A percentile compares a stretch with the other conserved stretches of the same genome.
These are phyloP conservation scores for Coptodon rendalli DNA, from an alignment of 2,113 vertebrate genomes.

Conservation along the genomic window DNA sequence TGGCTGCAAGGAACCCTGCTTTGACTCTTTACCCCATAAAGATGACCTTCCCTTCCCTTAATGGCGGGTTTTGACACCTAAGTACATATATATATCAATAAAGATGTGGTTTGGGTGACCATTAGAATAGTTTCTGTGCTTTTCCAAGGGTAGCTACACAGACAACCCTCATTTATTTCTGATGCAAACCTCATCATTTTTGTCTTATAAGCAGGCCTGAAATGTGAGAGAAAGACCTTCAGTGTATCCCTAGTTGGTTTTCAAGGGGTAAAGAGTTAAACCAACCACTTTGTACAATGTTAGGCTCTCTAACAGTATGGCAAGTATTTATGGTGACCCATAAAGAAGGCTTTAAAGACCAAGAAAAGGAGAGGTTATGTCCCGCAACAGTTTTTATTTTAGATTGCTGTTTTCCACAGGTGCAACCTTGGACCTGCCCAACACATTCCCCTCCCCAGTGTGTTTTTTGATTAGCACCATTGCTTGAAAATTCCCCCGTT, in stretches of 20 bases:
- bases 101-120: neutral
- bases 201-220: neutral
- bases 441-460: conserved; percentile 64
- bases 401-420: neutral
- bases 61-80: neutral
- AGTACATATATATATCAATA: neutral
- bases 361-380: neutral
- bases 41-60: neutral
- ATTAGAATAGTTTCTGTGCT: neutral
- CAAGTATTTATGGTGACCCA: neutral
- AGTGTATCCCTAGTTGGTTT: neutral
- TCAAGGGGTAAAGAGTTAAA: neutral
- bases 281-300: neutral
- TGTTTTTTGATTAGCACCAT: conserved; percentile 68
- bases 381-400: neutral
- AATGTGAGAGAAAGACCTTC: neutral
- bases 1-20: neutral
- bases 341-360: neutral
- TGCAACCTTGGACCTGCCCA: conserved; percentile 30
- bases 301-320: neutral
- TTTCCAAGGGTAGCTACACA: neutral
- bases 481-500: conserved; percentile 37
- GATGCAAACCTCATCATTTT: neutral
- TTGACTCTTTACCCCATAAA: neutral
- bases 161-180: neutral